Percentiles rank a stretch among this genome's conserved stretches.
Evolutionary conservation across 2,113 vertebrate species (phyloP).

Genomic region (Archocentrus centrarchus): DNA sequence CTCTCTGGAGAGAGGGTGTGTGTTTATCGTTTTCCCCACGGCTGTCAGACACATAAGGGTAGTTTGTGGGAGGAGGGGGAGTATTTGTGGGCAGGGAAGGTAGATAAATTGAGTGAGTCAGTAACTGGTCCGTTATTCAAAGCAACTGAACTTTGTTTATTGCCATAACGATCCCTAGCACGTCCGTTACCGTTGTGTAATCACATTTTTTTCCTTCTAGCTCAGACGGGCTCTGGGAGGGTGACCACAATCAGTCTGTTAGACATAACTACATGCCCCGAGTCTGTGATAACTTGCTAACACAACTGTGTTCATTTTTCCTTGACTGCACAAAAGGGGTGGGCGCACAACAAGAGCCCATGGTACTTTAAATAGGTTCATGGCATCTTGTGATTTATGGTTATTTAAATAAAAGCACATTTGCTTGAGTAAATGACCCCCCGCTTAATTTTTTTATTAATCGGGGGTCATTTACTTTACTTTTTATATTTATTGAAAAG

Average conservation of each 20-base stretch:
- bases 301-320: not conserved
- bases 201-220: not conserved
- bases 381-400: not conserved
- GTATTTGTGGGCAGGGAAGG: not conserved
- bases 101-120: constrained; percentile 13
- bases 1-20: constrained; percentile 32
- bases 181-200: not conserved
- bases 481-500: not conserved
- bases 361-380: not conserved
- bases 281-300: not conserved
- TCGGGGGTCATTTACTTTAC: too few relatives aligned
- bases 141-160: not conserved
- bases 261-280: not conserved
- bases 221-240: not conserved
- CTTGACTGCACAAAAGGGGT: not conserved
- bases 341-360: not conserved
- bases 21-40: constrained; percentile 33
- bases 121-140: not conserved
- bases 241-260: not conserved
- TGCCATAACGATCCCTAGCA: not conserved
- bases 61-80: not conserved
- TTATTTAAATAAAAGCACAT: not conserved
- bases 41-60: not conserved
- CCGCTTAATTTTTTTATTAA: fast-evolving
- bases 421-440: not conserved